Base-by-base conservation (phyloP, 2,888 invertebrate genomes). In the Trachelus tabidus region DNA sequence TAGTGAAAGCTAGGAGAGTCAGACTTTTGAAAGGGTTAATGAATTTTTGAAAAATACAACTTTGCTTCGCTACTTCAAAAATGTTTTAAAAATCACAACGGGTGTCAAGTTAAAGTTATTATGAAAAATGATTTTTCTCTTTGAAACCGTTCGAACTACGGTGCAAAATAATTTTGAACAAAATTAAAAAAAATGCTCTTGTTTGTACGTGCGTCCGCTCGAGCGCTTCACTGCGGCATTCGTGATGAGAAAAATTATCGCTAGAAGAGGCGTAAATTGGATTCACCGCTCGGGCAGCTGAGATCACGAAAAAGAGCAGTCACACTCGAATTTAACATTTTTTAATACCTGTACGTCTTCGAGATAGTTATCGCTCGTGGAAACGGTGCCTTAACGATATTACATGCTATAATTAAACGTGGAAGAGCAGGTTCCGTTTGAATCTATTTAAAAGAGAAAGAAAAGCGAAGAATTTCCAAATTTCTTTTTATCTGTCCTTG, bases 331-430 rank as follows among this genome's bases (percentile, higher is more conserved):
- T 80, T 81, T 31, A 33, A 30, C 71, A 71, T 30, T 81, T 79
- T 79, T 82, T 83, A 78, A 82, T 82, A 82, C 82, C 79, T 81
- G 81, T 86, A 85, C 83, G 80, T 85, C 84, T 83, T 82, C 68
- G 69, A 83, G 82, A 86, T 86, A 86, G 78, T 77, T 78, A 83
- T 85, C 86, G 78, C 56, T 23, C 56, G 56, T 56, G 15, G 56
- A 56, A 56, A 56, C 56, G 56, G 23, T 56, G 56, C 56, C 56
- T 56, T 56, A 56, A 56, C 56, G 56, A 56, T 56, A 56, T 56
- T 56, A 56, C 56, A 56, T 56, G 56, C 56, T 56, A 23, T 56
- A 56, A 56, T 56, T 56, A 56, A 56, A 56, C 56, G 56, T 56
- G 56, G 23, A 56, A 56, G 56, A 9, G 56, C 23, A 23, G 56